Percentiles rank a stretch among this genome's conserved stretches.
These are phyloP conservation scores for Pseudorasbora parva DNA, from an alignment of 2,113 vertebrate species.

Conservation along the genomic window DNA sequence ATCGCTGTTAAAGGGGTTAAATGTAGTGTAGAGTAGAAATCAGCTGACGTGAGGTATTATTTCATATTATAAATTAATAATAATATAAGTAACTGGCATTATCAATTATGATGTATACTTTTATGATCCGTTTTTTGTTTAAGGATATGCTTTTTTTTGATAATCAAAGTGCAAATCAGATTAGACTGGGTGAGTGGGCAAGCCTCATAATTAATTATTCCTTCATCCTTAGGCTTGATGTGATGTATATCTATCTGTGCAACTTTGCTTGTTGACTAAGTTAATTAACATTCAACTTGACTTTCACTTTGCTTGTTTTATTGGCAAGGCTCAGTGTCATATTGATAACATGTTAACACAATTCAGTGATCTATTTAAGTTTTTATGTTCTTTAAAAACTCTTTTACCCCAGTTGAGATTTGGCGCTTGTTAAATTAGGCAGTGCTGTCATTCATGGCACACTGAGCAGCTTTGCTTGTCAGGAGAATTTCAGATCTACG, in stretches of 20 bases:
- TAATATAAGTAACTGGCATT: conserved; percentile 23
- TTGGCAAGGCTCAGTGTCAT: background rate
- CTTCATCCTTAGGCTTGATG: background rate
- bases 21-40: too few species aligned
- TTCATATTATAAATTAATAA: too few species aligned
- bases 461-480: conserved; percentile 33
- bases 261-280: background rate
- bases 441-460: conserved; percentile 14
- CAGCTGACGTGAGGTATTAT: too few species aligned
- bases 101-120: conserved; percentile 34
- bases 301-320: background rate
- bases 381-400: conserved; percentile 8
- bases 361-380: background rate
- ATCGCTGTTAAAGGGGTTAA: too few species aligned
- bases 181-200: background rate
- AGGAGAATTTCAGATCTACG: background rate
- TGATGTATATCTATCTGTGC: background rate
- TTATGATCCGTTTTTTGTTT: background rate
- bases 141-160: background rate
- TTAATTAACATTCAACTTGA: background rate
- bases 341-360: conserved; percentile 4
- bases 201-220: background rate
- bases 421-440: conserved; percentile 25
- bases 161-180: background rate
- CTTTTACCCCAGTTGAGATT: background rate